Conservation (phyloP, 2,797 vertebrate genomes). For the Trachops cirrhosus region DNA sequence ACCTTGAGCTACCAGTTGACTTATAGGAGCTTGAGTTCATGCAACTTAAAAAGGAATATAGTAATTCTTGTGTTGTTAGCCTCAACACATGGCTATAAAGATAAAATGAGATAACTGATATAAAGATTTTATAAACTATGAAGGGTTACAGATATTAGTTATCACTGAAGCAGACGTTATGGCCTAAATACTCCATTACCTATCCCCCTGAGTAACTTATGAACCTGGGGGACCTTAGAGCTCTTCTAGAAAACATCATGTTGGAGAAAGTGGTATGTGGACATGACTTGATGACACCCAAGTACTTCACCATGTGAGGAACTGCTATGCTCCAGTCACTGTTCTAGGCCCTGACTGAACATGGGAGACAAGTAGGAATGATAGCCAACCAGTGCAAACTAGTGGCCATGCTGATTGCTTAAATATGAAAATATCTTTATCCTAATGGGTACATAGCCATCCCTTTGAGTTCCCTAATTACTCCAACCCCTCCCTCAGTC, state of each 20-base stretch:
- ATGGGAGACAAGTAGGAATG: background rate
- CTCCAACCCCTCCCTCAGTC: background rate
- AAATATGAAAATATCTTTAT: background rate
- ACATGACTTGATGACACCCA: background rate
- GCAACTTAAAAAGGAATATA: background rate
- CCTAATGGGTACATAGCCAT: background rate
- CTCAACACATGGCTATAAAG: background rate
- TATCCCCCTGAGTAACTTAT: background rate
- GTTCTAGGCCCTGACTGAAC: background rate
- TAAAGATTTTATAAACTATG: background rate
- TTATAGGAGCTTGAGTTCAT: background rate
- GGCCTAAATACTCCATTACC: background rate
- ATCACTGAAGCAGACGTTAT: background rate
- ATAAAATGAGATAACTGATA: background rate
- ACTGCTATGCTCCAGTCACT: background rate
- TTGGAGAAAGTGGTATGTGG: background rate
- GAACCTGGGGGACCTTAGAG: background rate
- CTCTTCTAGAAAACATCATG: conserved; percentile 22
- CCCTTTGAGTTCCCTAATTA: background rate
- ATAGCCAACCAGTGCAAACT: background rate
- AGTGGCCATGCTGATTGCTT: background rate
- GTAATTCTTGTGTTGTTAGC: background rate
- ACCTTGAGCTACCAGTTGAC: background rate
- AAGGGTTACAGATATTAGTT: background rate
- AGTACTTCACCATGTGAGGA: background rate